Conservation (phyloP, 2,888 invertebrate species). For the Morinoia aosen region DNA sequence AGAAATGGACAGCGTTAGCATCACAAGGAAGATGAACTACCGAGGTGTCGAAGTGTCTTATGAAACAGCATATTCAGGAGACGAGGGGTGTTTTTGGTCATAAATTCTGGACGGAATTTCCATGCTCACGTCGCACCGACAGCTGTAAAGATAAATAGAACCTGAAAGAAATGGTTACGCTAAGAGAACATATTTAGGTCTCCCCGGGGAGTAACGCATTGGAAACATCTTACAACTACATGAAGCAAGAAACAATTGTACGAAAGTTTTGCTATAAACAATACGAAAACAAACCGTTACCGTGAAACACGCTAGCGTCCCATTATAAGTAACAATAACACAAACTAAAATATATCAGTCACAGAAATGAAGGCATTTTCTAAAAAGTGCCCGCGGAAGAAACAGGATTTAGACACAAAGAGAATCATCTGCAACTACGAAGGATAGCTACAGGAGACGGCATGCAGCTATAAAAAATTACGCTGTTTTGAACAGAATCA, state of each 20-base stretch:
- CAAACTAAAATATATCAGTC: background rate
- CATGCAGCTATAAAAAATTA: background rate
- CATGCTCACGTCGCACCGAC: background rate
- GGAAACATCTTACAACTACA: background rate
- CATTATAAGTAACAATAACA: background rate
- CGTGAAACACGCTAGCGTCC: background rate
- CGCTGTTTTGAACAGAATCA: background rate
- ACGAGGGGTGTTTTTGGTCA: background rate
- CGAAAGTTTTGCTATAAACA: background rate
- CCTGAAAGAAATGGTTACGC: background rate
- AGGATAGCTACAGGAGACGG: background rate
- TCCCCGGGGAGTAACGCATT: background rate
- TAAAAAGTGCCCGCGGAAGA: background rate
- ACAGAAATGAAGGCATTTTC: background rate
- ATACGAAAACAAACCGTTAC: background rate
- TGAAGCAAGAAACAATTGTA: background rate
- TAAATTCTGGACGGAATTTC: background rate
- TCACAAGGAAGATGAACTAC: background rate
- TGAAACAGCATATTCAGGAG: background rate
- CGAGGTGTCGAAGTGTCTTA: background rate
- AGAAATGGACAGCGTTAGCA: background rate
- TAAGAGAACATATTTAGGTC: background rate
- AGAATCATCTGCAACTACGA: background rate
- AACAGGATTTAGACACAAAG: background rate
- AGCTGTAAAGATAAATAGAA: background rate